Base-by-base conservation (phyloP, 2,888 invertebrate genomes). In the Drosophila hamatofila region DNA sequence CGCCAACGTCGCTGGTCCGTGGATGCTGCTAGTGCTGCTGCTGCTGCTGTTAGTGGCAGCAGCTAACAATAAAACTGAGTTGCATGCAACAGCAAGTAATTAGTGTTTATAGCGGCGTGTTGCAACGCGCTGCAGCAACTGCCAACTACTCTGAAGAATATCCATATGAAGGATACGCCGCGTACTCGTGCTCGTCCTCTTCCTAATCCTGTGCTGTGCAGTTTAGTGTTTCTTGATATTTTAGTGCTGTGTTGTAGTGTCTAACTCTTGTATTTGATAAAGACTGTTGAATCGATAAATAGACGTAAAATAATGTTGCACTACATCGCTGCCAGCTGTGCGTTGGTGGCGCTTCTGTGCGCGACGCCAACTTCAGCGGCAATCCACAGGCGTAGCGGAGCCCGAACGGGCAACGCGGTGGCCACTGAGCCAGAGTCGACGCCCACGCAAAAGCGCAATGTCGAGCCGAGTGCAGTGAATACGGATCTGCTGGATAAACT, bases 11-110 rank as follows among this genome's bases (percentile, higher is more conserved):
- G 73, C 70, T 68, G 84, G 59, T 64, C 73, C 59, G 71, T 67
- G 60, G 80, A 74, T 70, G 77, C 70, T 51, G 75, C 9, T 39
- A 68, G 56, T 18, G 69, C 33, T 16, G 63, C 39, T 30, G 63
- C 18, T 46, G 66, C 35, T 35, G 14, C 4, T 21, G 30, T 4
- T 18, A 59, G 68, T n/a, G 48, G 48, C 68, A 64, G 23, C 49
- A 58, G 69, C 78, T 81, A 72, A 90, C 92, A 92, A 93, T 93
- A 93, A 93, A 93, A 93, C 92, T 89, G 91, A 90, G 92, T 91
- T 88, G 91, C 90, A 90, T 88, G 89, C 83, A 72, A 88, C 80
- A 66, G 80, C 83, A 78, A 86, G 85, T 90, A 91, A 92, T 92
- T 92, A 93, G 93, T 93, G 90, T 91, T 83, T 82, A 88, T 89